Evolutionary conservation across 2,888 invertebrate genomes (phyloP), one percentile per base, ranked within the genome.

Genomic region (Heliconius ethilla): DNA sequence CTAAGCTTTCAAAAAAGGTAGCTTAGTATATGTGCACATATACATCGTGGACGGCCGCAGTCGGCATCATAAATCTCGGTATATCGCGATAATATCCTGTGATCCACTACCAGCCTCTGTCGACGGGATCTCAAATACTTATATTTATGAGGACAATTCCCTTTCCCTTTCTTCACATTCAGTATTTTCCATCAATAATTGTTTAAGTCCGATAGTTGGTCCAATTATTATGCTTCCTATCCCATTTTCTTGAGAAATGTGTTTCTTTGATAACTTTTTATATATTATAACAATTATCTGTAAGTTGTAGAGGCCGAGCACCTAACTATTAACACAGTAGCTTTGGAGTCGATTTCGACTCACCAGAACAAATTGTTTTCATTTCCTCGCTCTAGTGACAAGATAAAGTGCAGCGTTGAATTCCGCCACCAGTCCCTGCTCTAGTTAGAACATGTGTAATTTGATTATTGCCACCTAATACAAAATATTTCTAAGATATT

Each of bases 71-170:
- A 76, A 70, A 76, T 76, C 70, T 63, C 65, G 65, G 70, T 45
- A 70, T 76, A 70, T 65, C 69, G 45, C 62, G 70, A 76, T 76
- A 76, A 65, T 70, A 76, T 51, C 65, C 29, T 33, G 70, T 76
- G 76, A 76, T 76, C 65, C 63, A 63, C 69, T 9, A 29, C 62
- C 70, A 63, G 72, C 72, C 72, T 59, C 29, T 33, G 51, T 45
- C 69, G 75, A 76, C 62, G 45, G 69, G 70, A 45, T 63, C 65
- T 76, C 70, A 63, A 40, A 63, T 51, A 70, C 63, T 40, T 70
- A 40, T 70, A 70, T 76, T 76, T 76, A 70, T 76, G 70, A 55
- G n/a, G 51, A 63, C 70, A 65, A 51, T 65, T 25, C 45, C 25
- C 33, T 33, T 55, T 37, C 27, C 27, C 27, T 27, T 22, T 51